Conservation (phyloP, 2,113 vertebrate species). For the Nothoprocta pentlandii region DNA sequence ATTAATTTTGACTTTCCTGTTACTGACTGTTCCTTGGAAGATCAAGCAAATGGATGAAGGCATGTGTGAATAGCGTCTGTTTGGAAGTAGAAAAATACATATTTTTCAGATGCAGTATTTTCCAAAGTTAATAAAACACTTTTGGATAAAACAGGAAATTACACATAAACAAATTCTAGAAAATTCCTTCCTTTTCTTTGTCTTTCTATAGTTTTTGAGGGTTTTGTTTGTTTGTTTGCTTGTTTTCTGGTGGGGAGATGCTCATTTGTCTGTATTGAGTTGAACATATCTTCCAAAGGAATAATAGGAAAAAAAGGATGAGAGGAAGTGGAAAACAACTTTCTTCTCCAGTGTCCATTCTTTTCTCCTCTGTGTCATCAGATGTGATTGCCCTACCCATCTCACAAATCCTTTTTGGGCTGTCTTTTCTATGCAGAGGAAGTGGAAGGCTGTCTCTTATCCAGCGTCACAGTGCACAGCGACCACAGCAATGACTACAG, state of each 20-base stretch:
- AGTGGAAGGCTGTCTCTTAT: background rate
- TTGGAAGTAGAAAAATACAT: background rate
- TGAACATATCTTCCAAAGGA: background rate
- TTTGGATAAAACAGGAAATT: background rate
- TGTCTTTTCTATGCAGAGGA: background rate
- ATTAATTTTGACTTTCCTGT: background rate
- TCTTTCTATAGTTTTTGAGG: background rate
- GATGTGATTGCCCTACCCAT: background rate
- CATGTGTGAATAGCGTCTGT: background rate
- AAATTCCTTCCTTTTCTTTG: background rate
- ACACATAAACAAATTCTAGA: background rate
- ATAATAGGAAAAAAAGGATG: background rate
- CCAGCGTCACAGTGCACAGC: too few relatives aligned
- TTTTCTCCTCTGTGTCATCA: background rate
- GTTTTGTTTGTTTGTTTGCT: background rate
- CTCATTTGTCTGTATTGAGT: background rate
- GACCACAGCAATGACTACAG: background rate
- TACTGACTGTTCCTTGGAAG: background rate
- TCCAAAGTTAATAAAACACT: background rate
- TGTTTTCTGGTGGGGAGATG: background rate
- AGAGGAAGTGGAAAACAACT: background rate
- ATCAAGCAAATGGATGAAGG: background rate
- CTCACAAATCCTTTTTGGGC: fast-evolving
- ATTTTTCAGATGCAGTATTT: background rate
- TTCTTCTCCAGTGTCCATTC: background rate